Conservation (phyloP, 2,797 vertebrate species). For the Myiothlypis chrysogaster region DNA sequence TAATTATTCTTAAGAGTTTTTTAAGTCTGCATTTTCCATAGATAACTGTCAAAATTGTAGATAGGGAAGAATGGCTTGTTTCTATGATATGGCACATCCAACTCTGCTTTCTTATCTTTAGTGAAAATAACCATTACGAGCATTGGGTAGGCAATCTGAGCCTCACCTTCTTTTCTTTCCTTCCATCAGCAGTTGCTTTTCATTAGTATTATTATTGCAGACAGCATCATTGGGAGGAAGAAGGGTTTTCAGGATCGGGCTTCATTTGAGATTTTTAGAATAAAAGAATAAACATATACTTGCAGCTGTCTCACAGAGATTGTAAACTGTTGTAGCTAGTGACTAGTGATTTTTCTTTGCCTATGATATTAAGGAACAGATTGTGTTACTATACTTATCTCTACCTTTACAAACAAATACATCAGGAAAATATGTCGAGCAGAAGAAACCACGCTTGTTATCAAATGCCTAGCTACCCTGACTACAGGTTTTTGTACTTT, state of each 20-base stretch:
- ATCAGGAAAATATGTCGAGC: conserved; percentile 58
- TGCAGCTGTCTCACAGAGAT: conserved; percentile 41
- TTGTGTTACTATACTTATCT: conserved; percentile 69
- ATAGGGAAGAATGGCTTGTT: neutral
- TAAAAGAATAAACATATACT: conserved; percentile 19
- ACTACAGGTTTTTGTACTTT: conserved; percentile 70
- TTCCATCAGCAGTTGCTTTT: conserved; percentile 16
- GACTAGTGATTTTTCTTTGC: conserved; percentile 44
- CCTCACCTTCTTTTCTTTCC: conserved; percentile 19
- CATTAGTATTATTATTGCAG: neutral
- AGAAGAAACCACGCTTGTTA: conserved; percentile 60
- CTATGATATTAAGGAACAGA: conserved; percentile 40
- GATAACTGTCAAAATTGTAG: conserved; percentile 7
- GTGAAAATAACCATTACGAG: neutral
- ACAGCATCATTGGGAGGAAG: neutral
- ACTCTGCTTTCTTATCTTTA: conserved; percentile 13
- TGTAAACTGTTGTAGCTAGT: conserved; percentile 16
- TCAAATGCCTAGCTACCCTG: conserved; percentile 60
- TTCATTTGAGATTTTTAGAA: neutral
- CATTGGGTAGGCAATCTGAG: neutral
- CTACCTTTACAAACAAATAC: conserved; percentile 68
- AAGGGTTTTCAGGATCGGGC: neutral
- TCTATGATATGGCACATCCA: neutral
- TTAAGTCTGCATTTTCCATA: conserved; percentile 22
- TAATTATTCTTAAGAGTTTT: conserved; percentile 52